Evolutionary conservation across 2,113 vertebrate species (phyloP), one percentile per base, ranked within the genome.

Genomic region (Pseudopipra pipra): DNA sequence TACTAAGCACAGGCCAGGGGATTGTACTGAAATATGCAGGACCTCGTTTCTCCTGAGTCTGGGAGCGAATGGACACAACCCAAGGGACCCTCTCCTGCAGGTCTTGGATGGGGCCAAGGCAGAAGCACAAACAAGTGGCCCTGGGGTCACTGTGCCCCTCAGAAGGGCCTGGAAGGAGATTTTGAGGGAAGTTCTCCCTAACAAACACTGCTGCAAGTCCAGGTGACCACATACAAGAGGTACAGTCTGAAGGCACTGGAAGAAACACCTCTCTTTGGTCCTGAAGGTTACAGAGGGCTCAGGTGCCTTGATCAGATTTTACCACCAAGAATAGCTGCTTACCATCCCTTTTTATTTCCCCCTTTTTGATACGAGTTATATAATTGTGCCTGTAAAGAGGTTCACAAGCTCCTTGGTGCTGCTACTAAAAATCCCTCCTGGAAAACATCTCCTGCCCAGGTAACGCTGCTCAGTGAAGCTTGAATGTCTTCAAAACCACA

Each of bases 211-310:
- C 25, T 82, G 44, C 25, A 13, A 44, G 33, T 8, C 62, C 79
- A 39, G 35, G 62, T 31, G 46, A 22, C 13, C 21, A 2, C 2
- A 2, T 14, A 15, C 35, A 22, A 28, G 14, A 41, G 2, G 4
- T 2, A 1, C 8, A 6, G 16, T 6, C n/a, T 1, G 1, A 54
- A 44, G 11, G 19, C 14, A 9, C 6, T 3, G 22, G 10, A 18
- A 51, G 49, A 43, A 81, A 58, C 25, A 16, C 0, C 1, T 82
- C 5, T 10, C 19, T 20, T 58, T 41, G 14, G 1, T 71, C 47
- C n/a, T 62, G 27, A 4, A 15, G 24, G 24, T 14, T 66, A 6
- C 33, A 17, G 28, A 28, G 12, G 56, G 2, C 49, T 79, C 52
- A 37, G 22, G 3, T 28, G 41, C 8, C 10, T 61, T 21, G 24